Evolutionary conservation across 2,888 invertebrate species (phyloP).

Genomic region (Aradus depressus): DNA sequence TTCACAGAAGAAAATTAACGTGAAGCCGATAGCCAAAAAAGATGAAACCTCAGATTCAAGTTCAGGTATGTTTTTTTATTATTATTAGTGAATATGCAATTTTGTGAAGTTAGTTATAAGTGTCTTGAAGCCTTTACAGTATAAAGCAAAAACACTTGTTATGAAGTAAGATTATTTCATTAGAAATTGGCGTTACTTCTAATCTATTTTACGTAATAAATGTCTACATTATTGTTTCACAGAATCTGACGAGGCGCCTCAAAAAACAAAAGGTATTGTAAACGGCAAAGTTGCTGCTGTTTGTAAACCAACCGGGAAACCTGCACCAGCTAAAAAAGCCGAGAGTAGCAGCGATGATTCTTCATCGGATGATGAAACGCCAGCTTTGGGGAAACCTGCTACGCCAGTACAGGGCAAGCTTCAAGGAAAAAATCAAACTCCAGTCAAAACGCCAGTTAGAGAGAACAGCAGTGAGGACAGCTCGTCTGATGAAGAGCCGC

Average conservation of each 20-base stretch:
- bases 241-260: conserved; percentile 34
- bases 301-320: conserved; percentile 3
- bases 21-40: conserved; percentile 33
- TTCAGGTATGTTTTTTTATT: conserved; percentile 31
- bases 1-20: conserved; percentile 39
- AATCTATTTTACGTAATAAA: not conserved
- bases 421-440: too few relatives aligned
- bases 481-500: conserved; percentile 26
- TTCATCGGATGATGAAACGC: conserved; percentile 12
- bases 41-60: conserved; percentile 37
- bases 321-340: conserved; percentile 2
- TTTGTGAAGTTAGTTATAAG: too few relatives aligned
- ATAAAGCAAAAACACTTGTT: too few relatives aligned
- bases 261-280: conserved; percentile 24
- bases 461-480: conserved; percentile 20
- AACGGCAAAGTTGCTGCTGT: conserved; percentile 23
- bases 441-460: conserved; percentile 1
- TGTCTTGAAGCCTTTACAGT: too few relatives aligned
- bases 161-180: too few relatives aligned
- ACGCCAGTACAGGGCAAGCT: too few relatives aligned
- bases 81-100: too few relatives aligned
- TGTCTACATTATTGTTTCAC: conserved; percentile 12
- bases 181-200: too few relatives aligned
- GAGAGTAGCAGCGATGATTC: conserved; percentile 11
- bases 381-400: too few relatives aligned